Conservation (phyloP, 2,797 vertebrate species). For the Pseudomugil tenellus region DNA sequence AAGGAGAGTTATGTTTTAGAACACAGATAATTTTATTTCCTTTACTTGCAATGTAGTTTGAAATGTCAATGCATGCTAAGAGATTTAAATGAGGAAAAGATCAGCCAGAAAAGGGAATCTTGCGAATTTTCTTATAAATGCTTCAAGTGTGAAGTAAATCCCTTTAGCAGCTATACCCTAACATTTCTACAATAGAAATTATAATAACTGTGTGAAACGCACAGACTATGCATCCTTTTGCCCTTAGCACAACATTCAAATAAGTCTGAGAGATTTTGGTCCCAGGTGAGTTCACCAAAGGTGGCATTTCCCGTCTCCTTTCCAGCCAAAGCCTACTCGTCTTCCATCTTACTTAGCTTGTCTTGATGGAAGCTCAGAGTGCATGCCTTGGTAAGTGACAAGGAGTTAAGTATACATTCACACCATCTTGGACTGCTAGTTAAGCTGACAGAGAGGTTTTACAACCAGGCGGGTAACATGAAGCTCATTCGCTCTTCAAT, state of each 20-base stretch:
- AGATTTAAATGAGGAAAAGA: constrained; percentile 76
- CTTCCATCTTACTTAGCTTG: constrained; percentile 85
- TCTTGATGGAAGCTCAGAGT: constrained; percentile 83
- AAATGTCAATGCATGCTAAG: constrained; percentile 65
- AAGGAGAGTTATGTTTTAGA: constrained; percentile 69
- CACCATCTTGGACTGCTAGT: constrained; percentile 80
- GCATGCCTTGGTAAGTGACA: constrained; percentile 83
- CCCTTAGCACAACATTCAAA: constrained; percentile 79
- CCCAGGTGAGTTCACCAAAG: constrained; percentile 80
- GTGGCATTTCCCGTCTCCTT: constrained; percentile 80
- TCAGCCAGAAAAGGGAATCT: constrained; percentile 69
- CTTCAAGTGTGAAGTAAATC: constrained; percentile 76
- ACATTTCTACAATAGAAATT: constrained; percentile 75
- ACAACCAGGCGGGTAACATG: constrained; percentile 72
- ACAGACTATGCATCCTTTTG: constrained; percentile 57
- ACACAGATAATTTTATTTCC: constrained; percentile 70
- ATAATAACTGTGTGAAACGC: constrained; percentile 73
- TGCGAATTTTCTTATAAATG: constrained; percentile 73
- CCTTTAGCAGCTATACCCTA: constrained; percentile 67
- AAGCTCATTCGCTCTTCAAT: constrained; percentile 76
- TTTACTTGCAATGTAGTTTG: constrained; percentile 51
- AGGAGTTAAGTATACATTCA: constrained; percentile 86
- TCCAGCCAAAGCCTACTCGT: constrained; percentile 74
- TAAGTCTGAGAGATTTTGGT: constrained; percentile 73
- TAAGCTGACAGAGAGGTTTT: constrained; percentile 81